phyloP scores from a whole-genome alignment of 2,797 vertebrate genomes.

The Gymnoscopelus braueri region DNA sequence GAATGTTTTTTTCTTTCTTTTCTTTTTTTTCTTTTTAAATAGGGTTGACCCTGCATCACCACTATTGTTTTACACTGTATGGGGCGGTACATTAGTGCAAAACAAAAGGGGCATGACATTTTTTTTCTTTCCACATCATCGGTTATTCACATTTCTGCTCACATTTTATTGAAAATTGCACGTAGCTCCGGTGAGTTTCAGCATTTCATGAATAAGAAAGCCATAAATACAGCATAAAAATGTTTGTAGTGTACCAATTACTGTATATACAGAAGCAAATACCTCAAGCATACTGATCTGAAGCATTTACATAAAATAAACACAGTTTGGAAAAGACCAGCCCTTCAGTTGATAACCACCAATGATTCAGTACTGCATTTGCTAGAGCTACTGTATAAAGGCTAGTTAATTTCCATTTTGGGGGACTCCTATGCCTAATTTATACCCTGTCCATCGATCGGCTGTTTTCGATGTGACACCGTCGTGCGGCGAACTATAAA shows the following conservation, averaged over 20 bases:
- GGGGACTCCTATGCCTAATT: neutral
- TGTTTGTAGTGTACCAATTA: constrained; percentile 35
- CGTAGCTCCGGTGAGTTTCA: constrained; percentile 34
- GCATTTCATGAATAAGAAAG: constrained; percentile 49
- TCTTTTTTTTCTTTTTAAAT: constrained; percentile 13
- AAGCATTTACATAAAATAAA: constrained; percentile 34
- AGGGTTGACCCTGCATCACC: constrained; percentile 50
- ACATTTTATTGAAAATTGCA: constrained; percentile 47
- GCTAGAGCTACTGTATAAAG: constrained; percentile 16
- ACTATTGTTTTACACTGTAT: constrained; percentile 44
- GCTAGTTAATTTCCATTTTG: constrained; percentile 19
- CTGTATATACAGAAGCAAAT: constrained; percentile 45
- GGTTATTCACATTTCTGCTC: constrained; percentile 46
- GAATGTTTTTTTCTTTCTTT: constrained; percentile 35
- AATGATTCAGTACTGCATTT: constrained; percentile 26
- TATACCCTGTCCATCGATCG: too few relatives aligned
- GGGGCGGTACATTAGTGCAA: constrained; percentile 51
- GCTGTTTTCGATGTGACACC: too few relatives aligned
- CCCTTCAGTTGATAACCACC: constrained; percentile 46
- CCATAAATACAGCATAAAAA: constrained; percentile 55
- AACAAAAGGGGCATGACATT: constrained; percentile 54
- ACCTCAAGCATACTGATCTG: constrained; percentile 34
- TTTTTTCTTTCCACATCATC: constrained; percentile 21
- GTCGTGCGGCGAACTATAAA: too few relatives aligned
- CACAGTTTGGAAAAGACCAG: constrained; percentile 41